Conservation (phyloP, 2,113 vertebrate genomes). For the Gila orcuttii region DNA sequence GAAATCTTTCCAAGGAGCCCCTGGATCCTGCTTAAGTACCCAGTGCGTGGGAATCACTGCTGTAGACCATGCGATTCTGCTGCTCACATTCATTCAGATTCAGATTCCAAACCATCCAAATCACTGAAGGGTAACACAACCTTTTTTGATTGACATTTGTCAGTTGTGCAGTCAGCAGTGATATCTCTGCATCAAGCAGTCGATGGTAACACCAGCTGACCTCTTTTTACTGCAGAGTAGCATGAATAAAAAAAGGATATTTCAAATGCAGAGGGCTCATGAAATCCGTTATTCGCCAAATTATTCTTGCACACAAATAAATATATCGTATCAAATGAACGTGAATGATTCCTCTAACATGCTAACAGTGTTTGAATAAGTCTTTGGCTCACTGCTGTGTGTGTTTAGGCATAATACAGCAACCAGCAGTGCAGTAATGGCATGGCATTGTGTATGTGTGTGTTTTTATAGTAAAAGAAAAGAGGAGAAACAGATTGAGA, state of each 20-base stretch:
- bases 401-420: constrained; percentile 43
- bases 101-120: constrained; percentile 31
- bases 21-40: background rate
- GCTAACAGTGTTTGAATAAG: constrained; percentile 53
- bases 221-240: constrained; percentile 2
- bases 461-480: constrained; percentile 42
- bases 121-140: constrained; percentile 28
- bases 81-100: constrained; percentile 22
- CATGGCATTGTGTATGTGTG: constrained; percentile 13
- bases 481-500: constrained; percentile 47
- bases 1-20: background rate
- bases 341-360: constrained; percentile 36
- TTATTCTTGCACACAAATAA: background rate
- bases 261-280: constrained; percentile 6
- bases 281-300: background rate
- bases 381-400: constrained; percentile 49
- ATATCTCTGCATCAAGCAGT: constrained; percentile 27
- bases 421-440: constrained; percentile 50
- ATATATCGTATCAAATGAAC: constrained; percentile 21
- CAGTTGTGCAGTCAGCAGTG: constrained; percentile 34
- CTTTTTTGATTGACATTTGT: constrained; percentile 33
- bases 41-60: background rate
- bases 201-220: constrained; percentile 18
- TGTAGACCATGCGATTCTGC: background rate
- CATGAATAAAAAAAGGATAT: constrained; percentile 22